Evolutionary conservation across 2,113 vertebrate genomes (phyloP), one percentile per base, ranked within the genome.

Genomic region (Orcinus orca): DNA sequence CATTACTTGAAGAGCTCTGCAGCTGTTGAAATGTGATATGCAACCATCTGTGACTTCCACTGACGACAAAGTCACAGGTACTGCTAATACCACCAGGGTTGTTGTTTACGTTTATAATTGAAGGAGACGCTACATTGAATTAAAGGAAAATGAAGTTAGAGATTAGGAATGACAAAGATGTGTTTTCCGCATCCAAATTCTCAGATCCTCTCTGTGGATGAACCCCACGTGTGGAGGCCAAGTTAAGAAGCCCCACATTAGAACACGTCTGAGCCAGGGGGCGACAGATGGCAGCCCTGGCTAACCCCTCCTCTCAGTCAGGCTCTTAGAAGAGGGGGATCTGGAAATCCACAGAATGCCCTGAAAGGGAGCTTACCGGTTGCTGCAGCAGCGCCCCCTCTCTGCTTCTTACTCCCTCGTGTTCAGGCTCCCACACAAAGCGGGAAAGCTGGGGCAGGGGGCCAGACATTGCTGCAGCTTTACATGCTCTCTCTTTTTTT

Each of bases 41-140:
- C 25, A 47, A 29, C 81, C 60, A 80, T 83, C 81, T 89, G 76
- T 76, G 74, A 95, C 68, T 92, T 96, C 65, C 36, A 77, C 8
- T 47, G 71, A 77, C 67, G 58, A 63, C 41, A 96, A 77, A 95
- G 77, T 84, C 58, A 74, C 29, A 92, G 58, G 38, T 95, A 79
- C 33, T 87, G 68, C 44, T 38, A 44, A 65, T 81, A 55, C 20
- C 29, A 83, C 53, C 26, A 23, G 18, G 29, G 26, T n/a, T 88
- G 62, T 18, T 50, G 33, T 9, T 90, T 65, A 58, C 71, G 36
- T 84, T 97, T 31, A 41, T 81, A 94, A 96, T 71, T 9, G 11
- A 67, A 90, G 71, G 31, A 77, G 90, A 85, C 1, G 1, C 21
- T 95, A 53, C 31, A 31, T 29, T 81, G 58, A 93, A 85, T 91